Percentiles rank a stretch among this genome's conserved stretches.
Conservation (phyloP, 2,888 invertebrate genomes). For the Noctua comes region DNA sequence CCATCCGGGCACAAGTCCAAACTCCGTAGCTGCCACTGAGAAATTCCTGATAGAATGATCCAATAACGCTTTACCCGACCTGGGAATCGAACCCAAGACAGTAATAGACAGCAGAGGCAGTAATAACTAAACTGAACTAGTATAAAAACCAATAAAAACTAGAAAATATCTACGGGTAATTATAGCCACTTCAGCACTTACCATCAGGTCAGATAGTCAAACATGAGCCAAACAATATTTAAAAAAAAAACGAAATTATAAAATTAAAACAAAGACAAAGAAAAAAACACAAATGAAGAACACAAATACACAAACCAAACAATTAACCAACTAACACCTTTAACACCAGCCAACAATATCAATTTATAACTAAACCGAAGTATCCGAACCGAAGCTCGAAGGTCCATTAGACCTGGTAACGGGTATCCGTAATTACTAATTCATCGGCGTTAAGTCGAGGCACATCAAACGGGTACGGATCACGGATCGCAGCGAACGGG, state of each 20-base stretch:
- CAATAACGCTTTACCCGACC: too few species aligned
- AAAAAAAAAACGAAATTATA: background rate
- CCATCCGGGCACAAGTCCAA: too few species aligned
- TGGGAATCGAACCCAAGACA: too few species aligned
- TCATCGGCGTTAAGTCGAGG: constrained; percentile 61
- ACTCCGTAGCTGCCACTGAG: too few species aligned
- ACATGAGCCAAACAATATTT: too few species aligned
- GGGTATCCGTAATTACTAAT: constrained; percentile 69
- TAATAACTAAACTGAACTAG: background rate
- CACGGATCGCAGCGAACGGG: constrained; percentile 50
- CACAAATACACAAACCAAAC: background rate
- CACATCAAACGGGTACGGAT: constrained; percentile 37
- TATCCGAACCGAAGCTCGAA: constrained; percentile 22
- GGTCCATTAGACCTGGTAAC: constrained; percentile 54
- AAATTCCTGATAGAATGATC: too few species aligned
- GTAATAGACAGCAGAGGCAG: too few species aligned
- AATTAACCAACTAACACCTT: constrained; percentile 41
- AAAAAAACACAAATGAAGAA: background rate
- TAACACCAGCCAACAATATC: constrained; percentile 20
- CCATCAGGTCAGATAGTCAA: background rate
- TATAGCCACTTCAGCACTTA: background rate
- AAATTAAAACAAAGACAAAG: background rate
- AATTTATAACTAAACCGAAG: constrained; percentile 52
- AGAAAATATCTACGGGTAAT: background rate
- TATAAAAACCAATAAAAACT: background rate